Percentiles rank a stretch among this genome's conserved stretches.
These are phyloP conservation scores for Tanypteryx hageni DNA, from an alignment of 2,888 invertebrate species.

Conservation along the genomic window DNA sequence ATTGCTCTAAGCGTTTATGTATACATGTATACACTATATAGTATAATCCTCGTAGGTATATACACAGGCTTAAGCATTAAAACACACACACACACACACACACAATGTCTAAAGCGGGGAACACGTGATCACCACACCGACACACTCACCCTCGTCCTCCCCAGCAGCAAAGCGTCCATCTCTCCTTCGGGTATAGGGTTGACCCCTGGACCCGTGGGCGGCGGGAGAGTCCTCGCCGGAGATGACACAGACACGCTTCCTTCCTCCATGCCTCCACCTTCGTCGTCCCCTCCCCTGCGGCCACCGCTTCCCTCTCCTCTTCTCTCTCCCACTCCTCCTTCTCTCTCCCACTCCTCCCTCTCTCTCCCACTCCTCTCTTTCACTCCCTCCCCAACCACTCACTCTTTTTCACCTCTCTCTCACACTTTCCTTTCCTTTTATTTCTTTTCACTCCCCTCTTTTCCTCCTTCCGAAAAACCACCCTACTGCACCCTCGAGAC, in stretches of 20 bases:
- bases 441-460: too few relatives aligned
- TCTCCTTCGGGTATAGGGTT: conserved; percentile 81
- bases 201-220: conserved; percentile 67
- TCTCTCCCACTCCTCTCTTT: neutral
- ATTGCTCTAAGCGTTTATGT: too few relatives aligned
- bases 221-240: conserved; percentile 51
- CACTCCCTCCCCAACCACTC: neutral
- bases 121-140: neutral
- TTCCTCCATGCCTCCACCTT: conserved; percentile 34
- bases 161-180: conserved; percentile 87
- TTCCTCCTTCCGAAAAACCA: too few relatives aligned
- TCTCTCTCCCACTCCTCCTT: neutral
- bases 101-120: neutral
- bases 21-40: too few relatives aligned
- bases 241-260: conserved; percentile 57
- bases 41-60: too few relatives aligned
- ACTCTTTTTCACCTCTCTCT: neutral
- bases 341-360: neutral
- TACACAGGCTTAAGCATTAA: too few relatives aligned
- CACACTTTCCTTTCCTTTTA: too few relatives aligned
- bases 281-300: neutral
- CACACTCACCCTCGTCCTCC: conserved; percentile 86
- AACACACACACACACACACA: neutral
- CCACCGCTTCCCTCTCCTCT: neutral
- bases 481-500: too few relatives aligned